Conservation (phyloP, 2,888 invertebrate genomes). For the Calliopum simillimum region DNA sequence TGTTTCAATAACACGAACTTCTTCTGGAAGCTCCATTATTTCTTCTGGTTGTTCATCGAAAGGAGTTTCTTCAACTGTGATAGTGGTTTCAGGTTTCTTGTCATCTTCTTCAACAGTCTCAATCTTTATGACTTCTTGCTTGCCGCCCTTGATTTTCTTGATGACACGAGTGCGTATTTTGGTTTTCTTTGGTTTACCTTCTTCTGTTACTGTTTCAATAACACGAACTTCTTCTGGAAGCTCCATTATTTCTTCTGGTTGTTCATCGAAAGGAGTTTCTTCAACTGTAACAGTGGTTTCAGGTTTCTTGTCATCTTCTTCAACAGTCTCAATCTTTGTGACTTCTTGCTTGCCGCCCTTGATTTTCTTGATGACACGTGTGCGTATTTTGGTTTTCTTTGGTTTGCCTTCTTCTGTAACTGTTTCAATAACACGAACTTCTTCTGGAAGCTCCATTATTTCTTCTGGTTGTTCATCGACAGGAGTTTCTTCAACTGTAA, state of each 20-base stretch:
- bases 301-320: constrained; percentile 10
- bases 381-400: not conserved
- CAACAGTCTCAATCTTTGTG: not conserved
- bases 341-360: not conserved
- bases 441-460: not conserved
- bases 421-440: constrained; percentile 10
- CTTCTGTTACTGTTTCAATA: not conserved
- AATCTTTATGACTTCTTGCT: constrained; percentile 3
- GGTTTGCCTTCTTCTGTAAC: constrained; percentile 3
- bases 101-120: constrained; percentile 9
- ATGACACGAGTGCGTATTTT: not conserved
- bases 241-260: not conserved
- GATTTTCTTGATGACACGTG: constrained; percentile 10
- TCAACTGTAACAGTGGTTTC: constrained; percentile 12
- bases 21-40: constrained; percentile 8
- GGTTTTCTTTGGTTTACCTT: not conserved
- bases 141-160: constrained; percentile 1
- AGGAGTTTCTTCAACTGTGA: not conserved
- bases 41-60: not conserved
- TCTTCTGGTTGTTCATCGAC: not conserved
- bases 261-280: not conserved
- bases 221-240: constrained; percentile 6
- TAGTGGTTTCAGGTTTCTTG: constrained; percentile 5
- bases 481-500: not conserved
- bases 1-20: constrained; percentile 18